These are phyloP conservation scores for Belonocnema kinseyi DNA, from an alignment of 1,140 invertebrate species.

Conservation along the genomic window DNA sequence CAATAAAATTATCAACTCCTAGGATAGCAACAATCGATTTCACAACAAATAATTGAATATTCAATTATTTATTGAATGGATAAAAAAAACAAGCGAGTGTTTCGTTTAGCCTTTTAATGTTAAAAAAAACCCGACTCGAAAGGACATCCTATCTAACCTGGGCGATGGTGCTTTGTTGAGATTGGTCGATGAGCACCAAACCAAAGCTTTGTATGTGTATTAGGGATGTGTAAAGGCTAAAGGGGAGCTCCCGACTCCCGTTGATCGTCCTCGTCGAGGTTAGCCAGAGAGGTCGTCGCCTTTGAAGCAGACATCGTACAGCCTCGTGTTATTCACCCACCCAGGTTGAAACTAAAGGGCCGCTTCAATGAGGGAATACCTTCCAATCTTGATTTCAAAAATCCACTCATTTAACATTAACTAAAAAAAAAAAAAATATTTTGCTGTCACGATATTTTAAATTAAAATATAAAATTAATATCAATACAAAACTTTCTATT, in stretches of 20 bases:
- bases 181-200: conserved; percentile 11
- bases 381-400: no score
- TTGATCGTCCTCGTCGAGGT: conserved; percentile 27
- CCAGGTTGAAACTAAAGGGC: no score
- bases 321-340: background rate
- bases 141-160: background rate
- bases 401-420: no score
- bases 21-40: no score
- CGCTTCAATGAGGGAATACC: no score
- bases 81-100: background rate
- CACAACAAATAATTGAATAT: no score
- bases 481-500: no score
- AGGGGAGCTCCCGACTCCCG: conserved; percentile 8
- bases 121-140: background rate
- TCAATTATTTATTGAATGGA: no score
- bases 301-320: conserved; percentile 18
- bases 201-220: conserved; percentile 21
- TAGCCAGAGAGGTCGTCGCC: conserved; percentile 22
- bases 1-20: no score
- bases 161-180: conserved; percentile 11
- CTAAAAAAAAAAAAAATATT: no score
- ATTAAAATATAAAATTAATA: no score
- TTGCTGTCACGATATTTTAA: no score
- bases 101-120: background rate
- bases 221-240: conserved; percentile 19